Percentiles rank a stretch among this genome's conserved stretches.
These are phyloP conservation scores for Anomalospiza imberbis DNA, from an alignment of 2,797 vertebrate species.

Conservation along the genomic window DNA sequence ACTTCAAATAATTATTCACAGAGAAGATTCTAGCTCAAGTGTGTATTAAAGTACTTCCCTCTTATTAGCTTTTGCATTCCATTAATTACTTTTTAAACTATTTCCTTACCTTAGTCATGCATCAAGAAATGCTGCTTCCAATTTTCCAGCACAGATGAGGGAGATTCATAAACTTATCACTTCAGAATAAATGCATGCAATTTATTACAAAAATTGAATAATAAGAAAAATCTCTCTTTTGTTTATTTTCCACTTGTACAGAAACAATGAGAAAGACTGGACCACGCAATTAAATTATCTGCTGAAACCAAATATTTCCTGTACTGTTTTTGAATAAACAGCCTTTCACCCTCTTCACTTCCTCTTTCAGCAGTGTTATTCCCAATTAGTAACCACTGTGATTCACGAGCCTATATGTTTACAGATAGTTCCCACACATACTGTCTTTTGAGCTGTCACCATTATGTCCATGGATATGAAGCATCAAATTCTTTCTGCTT, in stretches of 20 bases:
- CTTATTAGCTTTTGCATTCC: conserved; percentile 66
- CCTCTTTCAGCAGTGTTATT: not conserved
- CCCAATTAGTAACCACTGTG: not conserved
- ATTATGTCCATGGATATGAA: not conserved
- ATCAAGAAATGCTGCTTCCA: not conserved
- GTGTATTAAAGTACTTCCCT: conserved; percentile 68
- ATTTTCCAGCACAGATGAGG: not conserved
- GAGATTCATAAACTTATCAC: not conserved
- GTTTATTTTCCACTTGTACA: conserved; percentile 22
- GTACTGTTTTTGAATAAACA: conserved; percentile 4
- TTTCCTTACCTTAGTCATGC: not conserved
- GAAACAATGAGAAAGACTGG: not conserved
- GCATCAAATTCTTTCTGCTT: not conserved
- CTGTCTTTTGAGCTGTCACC: not conserved
- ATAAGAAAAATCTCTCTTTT: not conserved
- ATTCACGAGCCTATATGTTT: not conserved
- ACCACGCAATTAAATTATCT: conserved; percentile 39
- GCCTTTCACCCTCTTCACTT: conserved; percentile 11
- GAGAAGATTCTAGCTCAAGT: conserved; percentile 67
- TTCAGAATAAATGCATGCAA: not conserved
- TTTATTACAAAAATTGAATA: not conserved
- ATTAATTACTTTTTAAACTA: conserved; percentile 79
- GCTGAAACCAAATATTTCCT: conserved; percentile 37
- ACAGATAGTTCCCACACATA: not conserved
- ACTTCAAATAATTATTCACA: conserved; percentile 64